Conservation (phyloP, 2,797 vertebrate genomes). For the Megaceryle alcyon region DNA sequence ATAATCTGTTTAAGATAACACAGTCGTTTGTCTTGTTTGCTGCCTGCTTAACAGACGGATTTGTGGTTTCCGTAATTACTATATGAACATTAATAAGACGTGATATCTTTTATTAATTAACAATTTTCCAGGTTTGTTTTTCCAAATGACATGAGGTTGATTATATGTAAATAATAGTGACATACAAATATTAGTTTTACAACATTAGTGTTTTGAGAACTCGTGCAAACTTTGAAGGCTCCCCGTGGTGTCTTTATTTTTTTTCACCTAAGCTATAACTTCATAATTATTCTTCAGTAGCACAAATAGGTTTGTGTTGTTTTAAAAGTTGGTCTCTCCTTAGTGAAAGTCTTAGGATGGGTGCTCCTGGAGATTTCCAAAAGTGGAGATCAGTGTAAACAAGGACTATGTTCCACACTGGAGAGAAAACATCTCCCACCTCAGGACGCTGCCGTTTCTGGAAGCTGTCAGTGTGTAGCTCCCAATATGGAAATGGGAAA, state of each 20-base stretch:
- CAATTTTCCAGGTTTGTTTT: constrained; percentile 70
- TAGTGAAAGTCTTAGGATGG: too few relatives aligned
- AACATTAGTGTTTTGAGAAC: neutral
- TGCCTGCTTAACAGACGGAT: constrained; percentile 78
- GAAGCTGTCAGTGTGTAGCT: accelerated
- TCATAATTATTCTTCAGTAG: neutral
- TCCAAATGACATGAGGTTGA: constrained; percentile 32
- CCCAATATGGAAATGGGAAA: neutral
- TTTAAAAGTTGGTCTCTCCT: neutral
- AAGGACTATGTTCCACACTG: too few relatives aligned
- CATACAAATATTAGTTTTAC: constrained; percentile 48
- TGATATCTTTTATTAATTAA: constrained; percentile 81
- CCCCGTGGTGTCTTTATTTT: neutral
- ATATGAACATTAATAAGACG: constrained; percentile 74
- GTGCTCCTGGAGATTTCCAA: neutral
- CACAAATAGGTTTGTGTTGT: neutral
- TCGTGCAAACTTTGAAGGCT: neutral
- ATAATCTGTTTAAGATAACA: constrained; percentile 80
- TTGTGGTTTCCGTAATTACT: constrained; percentile 79
- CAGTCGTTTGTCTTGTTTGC: constrained; percentile 81
- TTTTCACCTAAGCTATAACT: neutral
- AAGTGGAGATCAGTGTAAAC: neutral
- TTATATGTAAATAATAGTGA: constrained; percentile 39
- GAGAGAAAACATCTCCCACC: neutral
- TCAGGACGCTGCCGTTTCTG: accelerated